These are phyloP conservation scores for Eupeodes corollae DNA, from an alignment of 1,140 invertebrate genomes.

Conservation along the genomic window DNA sequence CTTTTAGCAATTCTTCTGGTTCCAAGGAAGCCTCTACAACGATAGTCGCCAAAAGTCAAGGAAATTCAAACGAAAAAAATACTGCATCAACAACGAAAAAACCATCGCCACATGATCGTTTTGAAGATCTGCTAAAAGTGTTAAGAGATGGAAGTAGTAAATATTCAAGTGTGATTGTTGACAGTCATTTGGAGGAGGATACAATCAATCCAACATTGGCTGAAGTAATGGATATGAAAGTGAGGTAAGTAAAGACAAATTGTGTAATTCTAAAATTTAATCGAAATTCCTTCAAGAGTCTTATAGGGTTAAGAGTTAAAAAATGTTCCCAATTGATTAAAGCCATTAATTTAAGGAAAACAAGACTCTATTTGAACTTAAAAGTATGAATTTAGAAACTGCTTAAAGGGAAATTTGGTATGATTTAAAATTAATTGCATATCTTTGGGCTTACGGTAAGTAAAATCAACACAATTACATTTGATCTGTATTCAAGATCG, in stretches of 20 bases:
- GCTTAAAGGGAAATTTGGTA: too few relatives aligned
- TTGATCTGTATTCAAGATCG: too few relatives aligned
- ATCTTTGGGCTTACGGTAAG: too few relatives aligned
- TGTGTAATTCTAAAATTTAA: too few relatives aligned
- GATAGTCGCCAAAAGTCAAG: constrained; percentile 19
- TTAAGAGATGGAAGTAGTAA: constrained; percentile 29
- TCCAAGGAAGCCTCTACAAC: constrained; percentile 35
- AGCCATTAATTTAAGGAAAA: too few relatives aligned
- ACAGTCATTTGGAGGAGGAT: constrained; percentile 41
- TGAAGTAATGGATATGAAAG: constrained; percentile 47
- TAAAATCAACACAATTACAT: too few relatives aligned
- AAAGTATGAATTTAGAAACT: too few relatives aligned
- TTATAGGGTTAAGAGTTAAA: too few relatives aligned
- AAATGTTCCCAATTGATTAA: too few relatives aligned
- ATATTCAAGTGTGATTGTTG: constrained; percentile 31
- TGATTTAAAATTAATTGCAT: too few relatives aligned
- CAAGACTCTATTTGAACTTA: too few relatives aligned
- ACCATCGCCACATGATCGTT: constrained; percentile 41
- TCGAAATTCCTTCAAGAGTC: too few relatives aligned
- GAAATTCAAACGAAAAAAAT: neutral
- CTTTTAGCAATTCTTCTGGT: constrained; percentile 32
- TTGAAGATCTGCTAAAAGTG: constrained; percentile 44
- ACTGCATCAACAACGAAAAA: constrained; percentile 18
- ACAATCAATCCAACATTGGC: constrained; percentile 52
- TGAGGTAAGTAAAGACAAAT: constrained; percentile 42